phyloP scores from a whole-genome alignment of 2,888 invertebrate species.

The Tenodera sinensis region DNA sequence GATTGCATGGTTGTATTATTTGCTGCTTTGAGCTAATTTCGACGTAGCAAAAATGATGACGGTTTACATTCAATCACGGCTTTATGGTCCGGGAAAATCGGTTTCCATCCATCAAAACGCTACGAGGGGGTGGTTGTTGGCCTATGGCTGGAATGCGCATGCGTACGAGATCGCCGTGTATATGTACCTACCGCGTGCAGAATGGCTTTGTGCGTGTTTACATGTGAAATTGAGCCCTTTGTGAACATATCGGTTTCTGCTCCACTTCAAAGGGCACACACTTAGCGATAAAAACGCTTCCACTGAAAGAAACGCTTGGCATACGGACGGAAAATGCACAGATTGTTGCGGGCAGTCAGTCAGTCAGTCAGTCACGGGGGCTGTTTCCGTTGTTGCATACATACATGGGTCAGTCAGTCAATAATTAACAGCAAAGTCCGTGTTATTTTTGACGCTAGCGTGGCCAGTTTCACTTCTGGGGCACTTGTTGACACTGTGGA shows the following conservation, averaged over 20 bases:
- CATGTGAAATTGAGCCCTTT: not conserved
- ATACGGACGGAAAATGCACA: not conserved
- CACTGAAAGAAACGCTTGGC: not conserved
- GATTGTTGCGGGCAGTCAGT: not conserved
- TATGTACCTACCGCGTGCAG: not conserved
- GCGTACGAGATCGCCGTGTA: not conserved
- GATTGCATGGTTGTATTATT: not conserved
- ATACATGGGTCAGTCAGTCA: not conserved
- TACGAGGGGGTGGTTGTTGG: not conserved
- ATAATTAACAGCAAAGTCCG: not conserved
- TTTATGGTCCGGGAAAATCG: not conserved
- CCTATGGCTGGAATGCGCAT: not conserved
- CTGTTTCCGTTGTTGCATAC: not conserved
- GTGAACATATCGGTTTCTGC: not conserved
- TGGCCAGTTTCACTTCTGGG: not conserved
- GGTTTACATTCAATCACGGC: not conserved
- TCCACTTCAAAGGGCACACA: not conserved
- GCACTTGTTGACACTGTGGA: not conserved
- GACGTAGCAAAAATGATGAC: not conserved
- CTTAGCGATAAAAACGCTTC: not conserved
- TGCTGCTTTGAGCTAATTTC: not conserved
- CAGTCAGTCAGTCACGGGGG: not conserved
- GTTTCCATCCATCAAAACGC: not conserved
- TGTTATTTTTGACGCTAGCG: not conserved
- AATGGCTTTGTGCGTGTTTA: not conserved